phyloP scores from a whole-genome alignment of 2,797 vertebrate genomes.

The Tachyglossus aculeatus region DNA sequence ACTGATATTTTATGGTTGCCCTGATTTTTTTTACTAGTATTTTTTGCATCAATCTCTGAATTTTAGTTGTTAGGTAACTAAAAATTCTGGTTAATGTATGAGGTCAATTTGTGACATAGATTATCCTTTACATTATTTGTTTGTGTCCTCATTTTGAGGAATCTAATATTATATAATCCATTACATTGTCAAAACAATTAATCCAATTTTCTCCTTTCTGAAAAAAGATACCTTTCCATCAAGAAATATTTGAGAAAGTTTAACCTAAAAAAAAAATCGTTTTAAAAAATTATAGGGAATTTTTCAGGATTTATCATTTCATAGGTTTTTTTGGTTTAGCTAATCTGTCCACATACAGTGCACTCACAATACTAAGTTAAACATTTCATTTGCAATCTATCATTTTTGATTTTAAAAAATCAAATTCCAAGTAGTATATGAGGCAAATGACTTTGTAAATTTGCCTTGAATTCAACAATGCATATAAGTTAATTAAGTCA shows the following conservation, averaged over 20 bases:
- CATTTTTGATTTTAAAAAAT: constrained; percentile 50
- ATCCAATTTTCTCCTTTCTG: background rate
- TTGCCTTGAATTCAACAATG: constrained; percentile 52
- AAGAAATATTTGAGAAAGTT: constrained; percentile 7
- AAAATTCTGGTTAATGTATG: constrained; percentile 1
- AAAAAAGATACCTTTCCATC: background rate
- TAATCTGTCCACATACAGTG: constrained; percentile 37
- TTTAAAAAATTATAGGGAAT: constrained; percentile 5
- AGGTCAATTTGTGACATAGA: constrained; percentile 4
- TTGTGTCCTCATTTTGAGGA: background rate
- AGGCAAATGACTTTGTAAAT: constrained; percentile 53
- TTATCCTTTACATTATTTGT: constrained; percentile 2
- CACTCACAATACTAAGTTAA: constrained; percentile 36
- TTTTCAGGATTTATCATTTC: constrained; percentile 27
- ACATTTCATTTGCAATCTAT: constrained; percentile 35
- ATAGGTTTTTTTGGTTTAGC: constrained; percentile 21
- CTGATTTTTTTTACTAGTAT: constrained; percentile 27
- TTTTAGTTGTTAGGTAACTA: constrained; percentile 17
- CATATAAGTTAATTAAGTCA: constrained; percentile 23
- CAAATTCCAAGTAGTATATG: constrained; percentile 55
- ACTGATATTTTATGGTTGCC: too few species aligned
- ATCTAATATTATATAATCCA: background rate
- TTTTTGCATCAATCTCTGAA: background rate
- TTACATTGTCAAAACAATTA: background rate
- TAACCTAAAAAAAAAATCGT: background rate